Base-by-base conservation (phyloP, 2,113 vertebrate genomes). In the Vimba vimba region DNA sequence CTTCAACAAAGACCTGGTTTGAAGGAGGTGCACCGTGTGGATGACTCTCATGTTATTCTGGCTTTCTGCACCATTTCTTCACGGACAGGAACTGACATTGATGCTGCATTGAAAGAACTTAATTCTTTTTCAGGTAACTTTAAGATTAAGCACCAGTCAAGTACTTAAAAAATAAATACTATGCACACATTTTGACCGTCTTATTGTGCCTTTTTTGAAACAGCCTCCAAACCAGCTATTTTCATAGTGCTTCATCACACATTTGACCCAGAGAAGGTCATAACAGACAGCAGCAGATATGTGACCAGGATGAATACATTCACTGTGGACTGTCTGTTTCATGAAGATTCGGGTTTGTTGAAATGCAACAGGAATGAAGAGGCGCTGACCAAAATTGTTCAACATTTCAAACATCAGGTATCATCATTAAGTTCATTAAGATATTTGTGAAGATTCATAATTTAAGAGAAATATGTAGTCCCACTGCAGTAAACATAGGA, bases 281-380 rank as follows among this genome's bases (percentile, higher is more conserved):
- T 66, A 66, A 43, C 12, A 75, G 74, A 64, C 21, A 85, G 80
- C 79, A 86, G 80, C 13, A 43, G 27, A 30, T 12, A 1, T 62
- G 85, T 91, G 79, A 0, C 9, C 0, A 57, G 87, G 13, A 0
- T 0, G 0, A 68, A 59, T 0, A 0, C 1, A 3, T 87, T 91
- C 27, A 86, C 88, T 12, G 90, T 92, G 68, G 87, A 92, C 84
- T 66, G 0, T 45, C 86, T 93, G 9, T 90, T 91, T 74, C 0
- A 78, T 11, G 25, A 91, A 3, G 0, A 23, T 0, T 1, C 4
- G 13, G 79, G 79, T 43, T 23, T 92, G 17, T 79, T 92, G 66
- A 0, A 5, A 0, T 88, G 83, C 25, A 0, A 3, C 0, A 15
- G 1, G 43, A 94, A 92, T 66, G 0, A 81, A 0, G 7, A 0